These are phyloP conservation scores for Myioborus melanocephalus DNA, from an alignment of 2,797 vertebrate genomes.

Conservation along the genomic window DNA sequence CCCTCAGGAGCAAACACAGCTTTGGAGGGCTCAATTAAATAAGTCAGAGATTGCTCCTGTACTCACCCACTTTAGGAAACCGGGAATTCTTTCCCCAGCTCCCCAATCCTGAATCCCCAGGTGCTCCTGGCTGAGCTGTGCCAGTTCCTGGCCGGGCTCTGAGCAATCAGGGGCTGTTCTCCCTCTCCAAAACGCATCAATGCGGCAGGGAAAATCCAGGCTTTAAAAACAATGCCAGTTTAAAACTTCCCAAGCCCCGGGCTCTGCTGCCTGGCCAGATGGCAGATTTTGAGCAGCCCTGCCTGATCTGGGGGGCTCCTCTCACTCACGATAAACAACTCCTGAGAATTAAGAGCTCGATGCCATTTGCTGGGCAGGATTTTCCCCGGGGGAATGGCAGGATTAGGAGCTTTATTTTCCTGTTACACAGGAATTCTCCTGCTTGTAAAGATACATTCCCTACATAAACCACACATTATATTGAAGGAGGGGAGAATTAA, in stretches of 20 bases:
- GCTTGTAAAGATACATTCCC: not conserved
- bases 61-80: not conserved
- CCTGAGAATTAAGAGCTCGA: not conserved
- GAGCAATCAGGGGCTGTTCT: not conserved
- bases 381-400: not conserved
- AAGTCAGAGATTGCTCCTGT: not conserved
- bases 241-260: not conserved
- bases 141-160: not conserved
- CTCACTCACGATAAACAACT: not conserved
- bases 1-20: not conserved
- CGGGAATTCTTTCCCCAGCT: not conserved
- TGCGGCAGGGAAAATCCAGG: not conserved
- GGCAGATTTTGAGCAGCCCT: not conserved
- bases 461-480: not conserved
- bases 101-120: not conserved
- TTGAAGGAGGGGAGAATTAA: not conserved
- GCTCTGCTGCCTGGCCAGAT: not conserved
- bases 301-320: not conserved
- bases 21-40: not conserved
- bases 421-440: not conserved
- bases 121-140: not conserved
- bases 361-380: not conserved
- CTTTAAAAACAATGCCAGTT: not conserved
- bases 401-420: slow-evolving; percentile 26
- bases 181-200: not conserved